These are phyloP conservation scores for Aleiodes leptofemur DNA, from an alignment of 2,888 invertebrate species.

Conservation along the genomic window DNA sequence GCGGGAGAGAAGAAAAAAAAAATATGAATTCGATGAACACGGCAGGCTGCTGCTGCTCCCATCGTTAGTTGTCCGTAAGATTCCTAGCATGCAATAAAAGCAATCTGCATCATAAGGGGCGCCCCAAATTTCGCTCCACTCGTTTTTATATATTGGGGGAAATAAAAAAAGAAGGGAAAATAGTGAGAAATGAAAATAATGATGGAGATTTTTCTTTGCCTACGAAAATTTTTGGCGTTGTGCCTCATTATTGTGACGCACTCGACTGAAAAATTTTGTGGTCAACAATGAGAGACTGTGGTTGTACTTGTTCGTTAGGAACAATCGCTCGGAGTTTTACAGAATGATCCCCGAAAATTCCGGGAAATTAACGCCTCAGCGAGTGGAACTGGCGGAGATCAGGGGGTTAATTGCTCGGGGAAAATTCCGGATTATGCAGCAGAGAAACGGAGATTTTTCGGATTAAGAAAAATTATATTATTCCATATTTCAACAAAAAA, in stretches of 20 bases:
- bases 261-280: conserved; percentile 31
- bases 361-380: conserved; percentile 27
- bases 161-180: conserved; percentile 13
- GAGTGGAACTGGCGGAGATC: neutral
- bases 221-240: conserved; percentile 18
- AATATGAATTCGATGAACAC: neutral
- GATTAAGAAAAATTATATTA: too few species aligned
- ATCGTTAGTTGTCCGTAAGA: conserved; percentile 15
- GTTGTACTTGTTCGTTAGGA: conserved; percentile 17
- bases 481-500: too few species aligned
- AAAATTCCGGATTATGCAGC: neutral
- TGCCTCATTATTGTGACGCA: conserved; percentile 29
- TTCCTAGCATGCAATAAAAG: conserved; percentile 12
- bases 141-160: neutral
- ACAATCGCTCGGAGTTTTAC: neutral
- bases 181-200: neutral
- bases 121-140: neutral
- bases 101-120: neutral
- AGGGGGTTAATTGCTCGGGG: conserved; percentile 12
- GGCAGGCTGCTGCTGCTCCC: neutral
- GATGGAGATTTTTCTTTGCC: conserved; percentile 16
- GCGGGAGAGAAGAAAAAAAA: neutral
- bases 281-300: conserved; percentile 30
- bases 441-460: too few species aligned
- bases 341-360: conserved; percentile 5